A percentile compares a stretch with the other conserved stretches of the same genome.
phyloP scores from a whole-genome alignment of 2,888 invertebrate genomes.

The Andrena hattorfiana region DNA sequence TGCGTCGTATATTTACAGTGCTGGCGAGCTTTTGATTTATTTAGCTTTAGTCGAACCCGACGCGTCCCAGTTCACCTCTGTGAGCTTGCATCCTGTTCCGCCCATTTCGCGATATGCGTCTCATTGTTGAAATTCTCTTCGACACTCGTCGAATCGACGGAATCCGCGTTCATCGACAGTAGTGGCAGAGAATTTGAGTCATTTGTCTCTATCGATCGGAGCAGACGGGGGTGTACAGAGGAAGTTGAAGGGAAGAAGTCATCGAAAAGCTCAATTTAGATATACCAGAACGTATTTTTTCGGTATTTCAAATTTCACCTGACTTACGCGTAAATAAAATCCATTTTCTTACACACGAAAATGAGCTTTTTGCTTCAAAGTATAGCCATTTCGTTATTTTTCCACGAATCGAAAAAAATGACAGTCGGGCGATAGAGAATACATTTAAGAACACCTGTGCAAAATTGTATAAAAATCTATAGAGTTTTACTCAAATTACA shows the following conservation, averaged over 20 bases:
- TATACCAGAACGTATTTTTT: conserved; percentile 35
- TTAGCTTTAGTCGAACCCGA: conserved; percentile 38
- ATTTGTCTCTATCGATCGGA: conserved; percentile 51
- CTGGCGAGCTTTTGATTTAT: conserved; percentile 45
- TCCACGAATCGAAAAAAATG: too few species aligned
- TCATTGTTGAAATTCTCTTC: conserved; percentile 2
- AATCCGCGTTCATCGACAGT: background rate
- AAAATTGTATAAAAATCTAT: too few species aligned
- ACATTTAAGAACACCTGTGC: too few species aligned
- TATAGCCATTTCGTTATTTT: too few species aligned
- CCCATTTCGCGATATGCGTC: conserved; percentile 18
- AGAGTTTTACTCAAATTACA: too few species aligned
- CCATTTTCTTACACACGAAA: too few species aligned
- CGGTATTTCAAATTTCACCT: too few species aligned
- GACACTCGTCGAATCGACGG: background rate
- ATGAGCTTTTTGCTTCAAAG: too few species aligned
- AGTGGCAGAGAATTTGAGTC: conserved; percentile 3
- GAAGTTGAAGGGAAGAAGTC: background rate
- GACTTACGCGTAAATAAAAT: too few species aligned
- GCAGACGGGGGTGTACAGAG: background rate
- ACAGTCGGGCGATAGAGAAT: too few species aligned
- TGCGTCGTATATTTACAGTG: conserved; percentile 32
- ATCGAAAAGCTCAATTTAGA: conserved; percentile 33
- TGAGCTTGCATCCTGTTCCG: background rate
- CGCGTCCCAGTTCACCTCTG: conserved; percentile 26